Evolutionary conservation across 2,888 invertebrate species (phyloP).

Genomic region (Trachelus iudaicus): DNA sequence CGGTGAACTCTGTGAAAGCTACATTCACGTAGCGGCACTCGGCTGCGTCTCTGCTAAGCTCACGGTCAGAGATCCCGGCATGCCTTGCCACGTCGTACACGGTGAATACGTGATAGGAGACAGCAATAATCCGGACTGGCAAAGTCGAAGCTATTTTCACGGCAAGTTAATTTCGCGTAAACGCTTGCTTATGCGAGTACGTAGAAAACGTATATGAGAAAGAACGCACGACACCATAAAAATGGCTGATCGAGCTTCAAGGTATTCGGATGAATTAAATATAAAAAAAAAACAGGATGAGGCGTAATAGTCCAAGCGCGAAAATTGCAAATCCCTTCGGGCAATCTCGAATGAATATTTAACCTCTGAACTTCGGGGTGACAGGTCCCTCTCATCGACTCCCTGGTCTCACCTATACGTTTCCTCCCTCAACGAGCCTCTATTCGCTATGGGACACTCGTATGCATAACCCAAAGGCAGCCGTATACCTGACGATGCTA

Average conservation of each 20-base stretch:
- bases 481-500: neutral
- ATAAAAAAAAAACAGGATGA: neutral
- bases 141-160: neutral
- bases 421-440: neutral
- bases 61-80: neutral
- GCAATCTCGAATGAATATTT: constrained; percentile 51
- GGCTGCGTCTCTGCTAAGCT: neutral
- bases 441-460: neutral
- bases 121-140: neutral
- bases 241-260: neutral
- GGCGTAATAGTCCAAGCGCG: constrained; percentile 3
- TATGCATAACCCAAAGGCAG: neutral
- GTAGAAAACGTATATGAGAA: neutral
- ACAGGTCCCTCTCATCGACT: neutral
- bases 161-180: neutral
- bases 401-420: neutral
- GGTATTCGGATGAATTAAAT: neutral
- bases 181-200: neutral
- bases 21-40: neutral
- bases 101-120: neutral
- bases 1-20: constrained; percentile 9
- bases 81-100: neutral
- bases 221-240: neutral
- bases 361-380: constrained; percentile 26
- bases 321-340: constrained; percentile 39